A percentile compares a stretch with the other conserved stretches of the same genome.
phyloP scores from a whole-genome alignment of 1,140 invertebrate genomes.

The Drosophila subpulchrella region DNA sequence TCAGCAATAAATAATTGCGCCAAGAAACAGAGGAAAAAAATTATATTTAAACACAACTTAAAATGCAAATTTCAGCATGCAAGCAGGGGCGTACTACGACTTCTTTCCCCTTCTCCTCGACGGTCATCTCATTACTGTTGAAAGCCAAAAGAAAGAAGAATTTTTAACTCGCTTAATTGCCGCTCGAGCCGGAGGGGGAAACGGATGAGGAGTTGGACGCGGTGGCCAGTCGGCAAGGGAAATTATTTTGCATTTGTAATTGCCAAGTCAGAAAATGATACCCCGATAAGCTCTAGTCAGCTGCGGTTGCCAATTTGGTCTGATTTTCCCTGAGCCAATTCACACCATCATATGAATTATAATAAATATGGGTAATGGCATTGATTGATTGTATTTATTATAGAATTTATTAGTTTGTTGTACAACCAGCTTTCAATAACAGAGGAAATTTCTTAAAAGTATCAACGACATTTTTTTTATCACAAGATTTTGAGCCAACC shows the following conservation, averaged over 20 bases:
- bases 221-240: constrained; percentile 60
- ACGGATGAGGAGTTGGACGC: constrained; percentile 3
- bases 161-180: constrained; percentile 68
- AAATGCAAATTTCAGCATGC: constrained; percentile 75
- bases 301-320: constrained; percentile 5
- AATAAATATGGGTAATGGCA: neutral
- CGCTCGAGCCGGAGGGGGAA: constrained; percentile 5
- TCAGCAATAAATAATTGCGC: constrained; percentile 73
- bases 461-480: too few relatives aligned
- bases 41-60: constrained; percentile 74
- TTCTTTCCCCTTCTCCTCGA: neutral
- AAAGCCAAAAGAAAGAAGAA: constrained; percentile 73
- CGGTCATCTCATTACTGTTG: constrained; percentile 49
- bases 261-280: constrained; percentile 35
- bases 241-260: constrained; percentile 64
- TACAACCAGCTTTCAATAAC: too few relatives aligned
- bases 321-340: constrained; percentile 6
- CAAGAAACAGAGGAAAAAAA: constrained; percentile 50
- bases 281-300: constrained; percentile 45
- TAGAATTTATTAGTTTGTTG: too few relatives aligned
- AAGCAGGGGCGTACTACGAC: constrained; percentile 25
- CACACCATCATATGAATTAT: too few relatives aligned
- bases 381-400: neutral
- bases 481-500: too few relatives aligned
- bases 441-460: too few relatives aligned